These are phyloP conservation scores for Sminthopsis crassicaudata DNA, from an alignment of 2,113 vertebrate species.

Conservation along the genomic window DNA sequence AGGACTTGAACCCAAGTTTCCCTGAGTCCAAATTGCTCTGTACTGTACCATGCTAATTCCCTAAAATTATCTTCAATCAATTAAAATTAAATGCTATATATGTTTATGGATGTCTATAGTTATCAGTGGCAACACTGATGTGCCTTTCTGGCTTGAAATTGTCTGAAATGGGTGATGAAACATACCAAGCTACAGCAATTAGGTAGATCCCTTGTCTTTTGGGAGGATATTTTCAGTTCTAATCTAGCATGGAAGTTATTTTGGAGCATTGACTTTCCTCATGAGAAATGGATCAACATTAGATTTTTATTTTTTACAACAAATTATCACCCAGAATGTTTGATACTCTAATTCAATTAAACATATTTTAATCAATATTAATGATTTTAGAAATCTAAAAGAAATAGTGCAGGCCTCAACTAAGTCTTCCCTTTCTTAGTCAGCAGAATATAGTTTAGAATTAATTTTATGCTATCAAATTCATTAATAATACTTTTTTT, in stretches of 20 bases:
- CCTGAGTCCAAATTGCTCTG: background rate
- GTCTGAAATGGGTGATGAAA: background rate
- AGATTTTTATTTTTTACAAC: slow-evolving; percentile 33
- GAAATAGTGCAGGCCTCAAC: background rate
- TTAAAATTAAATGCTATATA: background rate
- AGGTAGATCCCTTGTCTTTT: background rate
- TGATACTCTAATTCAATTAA: background rate
- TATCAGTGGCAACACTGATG: background rate
- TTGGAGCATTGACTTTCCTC: background rate
- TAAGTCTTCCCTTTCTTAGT: background rate
- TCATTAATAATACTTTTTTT: slow-evolving; percentile 26
- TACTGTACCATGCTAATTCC: background rate
- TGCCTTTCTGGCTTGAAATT: background rate
- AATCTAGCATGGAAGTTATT: background rate
- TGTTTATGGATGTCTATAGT: background rate
- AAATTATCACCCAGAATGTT: slow-evolving; percentile 9
- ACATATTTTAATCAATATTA: slow-evolving; percentile 20
- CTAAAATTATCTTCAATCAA: background rate
- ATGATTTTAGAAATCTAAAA: slow-evolving; percentile 1
- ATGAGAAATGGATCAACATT: background rate
- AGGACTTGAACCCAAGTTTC: background rate
- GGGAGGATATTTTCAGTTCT: background rate
- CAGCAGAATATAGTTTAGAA: background rate
- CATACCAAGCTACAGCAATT: background rate
- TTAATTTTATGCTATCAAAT: slow-evolving; percentile 26